Evolutionary conservation across 2,113 vertebrate species (phyloP), one percentile per base, ranked within the genome.

Genomic region (Indicator maculatus): DNA sequence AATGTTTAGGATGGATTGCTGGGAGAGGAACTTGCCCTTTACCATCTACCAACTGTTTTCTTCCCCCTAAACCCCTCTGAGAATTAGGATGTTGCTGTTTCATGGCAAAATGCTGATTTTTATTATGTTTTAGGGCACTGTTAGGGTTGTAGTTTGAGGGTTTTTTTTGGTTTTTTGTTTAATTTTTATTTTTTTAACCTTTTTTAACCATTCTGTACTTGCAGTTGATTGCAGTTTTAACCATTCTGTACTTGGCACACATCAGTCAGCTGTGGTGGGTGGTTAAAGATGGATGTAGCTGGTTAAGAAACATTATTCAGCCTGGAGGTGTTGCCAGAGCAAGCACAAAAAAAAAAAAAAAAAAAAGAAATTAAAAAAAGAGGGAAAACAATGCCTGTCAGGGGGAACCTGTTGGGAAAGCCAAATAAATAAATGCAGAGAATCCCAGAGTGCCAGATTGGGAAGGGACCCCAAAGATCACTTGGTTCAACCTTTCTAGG

Each of bases 281-380:
- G 72, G 88, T 52, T 52, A 13, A 26, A 87, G 91, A 85, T 74
- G 94, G 44, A 95, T 71, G 85, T 45, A 38, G 79, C 61, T 91
- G 39, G 89, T 93, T 96, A 80, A 93, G 73, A 91, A 95, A 84
- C 94, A 91, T 94, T 95, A 91, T 95, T 96, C 95, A 96, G 82
- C 91, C 93, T 71, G 91, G 89, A 93, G 91, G 93, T 89, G 96
- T 95, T 96, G 95, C 90, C 74, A 31, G n/a, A n/a, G n/a, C n/a
- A n/a, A n/a, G n/a, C n/a, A n/a, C 74, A 38, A 85, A 89, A 59
- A 50, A 21, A 20, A 45, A 45, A 19, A 15, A 19, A 45, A 45
- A 38, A 85, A 89, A 59, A 50, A 21, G 10, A 45, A 45, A 19
- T n/a, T n/a, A 15, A 19, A 45, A 45, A 36, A 9, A 18, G 47